Conservation (phyloP, 1,140 invertebrate species). For the Gryllus bimaculatus region DNA sequence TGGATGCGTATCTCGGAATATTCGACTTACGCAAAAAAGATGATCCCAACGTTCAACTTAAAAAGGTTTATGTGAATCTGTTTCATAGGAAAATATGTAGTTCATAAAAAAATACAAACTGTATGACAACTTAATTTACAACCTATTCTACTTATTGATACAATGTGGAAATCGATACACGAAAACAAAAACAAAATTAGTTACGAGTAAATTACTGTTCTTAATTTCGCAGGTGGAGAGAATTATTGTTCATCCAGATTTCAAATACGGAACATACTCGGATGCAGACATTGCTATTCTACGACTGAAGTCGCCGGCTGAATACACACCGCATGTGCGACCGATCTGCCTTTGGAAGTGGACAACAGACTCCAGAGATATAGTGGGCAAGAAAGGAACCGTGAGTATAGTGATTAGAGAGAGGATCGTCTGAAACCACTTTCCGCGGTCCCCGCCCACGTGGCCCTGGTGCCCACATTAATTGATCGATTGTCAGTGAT, state of each 20-base stretch:
- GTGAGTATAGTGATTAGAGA: not conserved
- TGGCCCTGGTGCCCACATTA: no score
- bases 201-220: no score
- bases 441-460: no score
- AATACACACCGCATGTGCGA: not conserved
- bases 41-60: not conserved
- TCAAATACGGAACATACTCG: not conserved
- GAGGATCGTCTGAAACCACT: no score
- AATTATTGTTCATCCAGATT: slow-evolving; percentile 8
- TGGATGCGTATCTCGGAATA: not conserved
- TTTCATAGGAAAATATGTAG: no score
- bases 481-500: no score
- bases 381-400: not conserved
- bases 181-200: not conserved
- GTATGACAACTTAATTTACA: not conserved
- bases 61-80: not conserved
- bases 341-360: slow-evolving; percentile 15
- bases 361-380: not conserved
- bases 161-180: not conserved
- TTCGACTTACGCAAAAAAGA: not conserved
- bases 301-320: not conserved
- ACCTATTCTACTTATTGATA: not conserved
- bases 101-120: not conserved
- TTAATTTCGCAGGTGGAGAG: not conserved
- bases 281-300: slow-evolving; percentile 7